Percentiles rank a stretch among this genome's conserved stretches.
Conservation (phyloP, 2,888 invertebrate genomes). For the Uropetala carovei region DNA sequence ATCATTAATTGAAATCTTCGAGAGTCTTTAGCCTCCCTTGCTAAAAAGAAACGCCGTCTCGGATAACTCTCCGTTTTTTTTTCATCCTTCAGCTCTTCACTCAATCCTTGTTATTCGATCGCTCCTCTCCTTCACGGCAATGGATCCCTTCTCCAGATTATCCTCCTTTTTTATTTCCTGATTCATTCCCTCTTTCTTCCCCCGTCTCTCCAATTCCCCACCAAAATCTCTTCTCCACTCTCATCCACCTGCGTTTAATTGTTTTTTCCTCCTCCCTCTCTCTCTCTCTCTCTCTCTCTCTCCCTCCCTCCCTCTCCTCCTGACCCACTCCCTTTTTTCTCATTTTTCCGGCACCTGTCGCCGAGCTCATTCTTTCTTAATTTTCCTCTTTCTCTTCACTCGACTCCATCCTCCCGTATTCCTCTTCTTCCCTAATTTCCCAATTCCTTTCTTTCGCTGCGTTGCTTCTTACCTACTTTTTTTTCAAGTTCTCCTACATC, state of each 20-base stretch:
- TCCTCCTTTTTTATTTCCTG: neutral
- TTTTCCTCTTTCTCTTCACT: neutral
- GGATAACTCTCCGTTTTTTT: neutral
- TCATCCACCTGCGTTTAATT: slow-evolving; percentile 24
- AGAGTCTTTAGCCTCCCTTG: neutral
- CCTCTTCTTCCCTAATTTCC: neutral
- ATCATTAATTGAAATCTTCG: neutral
- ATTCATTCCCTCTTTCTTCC: neutral
- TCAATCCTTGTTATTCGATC: neutral
- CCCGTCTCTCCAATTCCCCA: neutral
- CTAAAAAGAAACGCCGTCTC: neutral
- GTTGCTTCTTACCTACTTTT: neutral
- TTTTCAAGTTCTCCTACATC: neutral
- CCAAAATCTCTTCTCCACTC: neutral
- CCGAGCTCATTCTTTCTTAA: neutral
- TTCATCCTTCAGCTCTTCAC: neutral
- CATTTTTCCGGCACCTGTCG: no score
- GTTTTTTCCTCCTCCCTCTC: neutral
- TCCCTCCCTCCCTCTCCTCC: neutral
- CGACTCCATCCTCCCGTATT: neutral
- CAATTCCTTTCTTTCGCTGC: neutral
- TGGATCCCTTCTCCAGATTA: neutral
- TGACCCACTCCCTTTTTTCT: no score
- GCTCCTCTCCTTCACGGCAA: neutral
- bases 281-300: neutral